Base-by-base conservation (phyloP, 2,113 vertebrate genomes). In the Neodontobutis hainanensis region DNA sequence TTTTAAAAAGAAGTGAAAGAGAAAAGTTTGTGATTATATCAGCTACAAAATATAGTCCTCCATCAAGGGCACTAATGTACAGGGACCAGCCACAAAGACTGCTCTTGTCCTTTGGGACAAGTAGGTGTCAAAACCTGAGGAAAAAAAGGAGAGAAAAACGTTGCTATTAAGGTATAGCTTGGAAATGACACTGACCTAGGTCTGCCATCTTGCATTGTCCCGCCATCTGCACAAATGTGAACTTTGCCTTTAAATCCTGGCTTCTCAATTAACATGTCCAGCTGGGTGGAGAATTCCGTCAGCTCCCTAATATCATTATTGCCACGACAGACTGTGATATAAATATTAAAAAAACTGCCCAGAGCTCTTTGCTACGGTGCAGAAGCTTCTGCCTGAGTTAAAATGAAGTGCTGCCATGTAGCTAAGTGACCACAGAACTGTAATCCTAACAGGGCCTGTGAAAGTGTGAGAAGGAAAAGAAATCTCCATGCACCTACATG, bases 251-350 rank as follows among this genome's bases (percentile, higher is more conserved):
- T 84, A 80, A 94, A 94, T 94, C 92, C 93, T 95, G 94, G 92
- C 95, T 96, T 95, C 95, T 96, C 94, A 95, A 96, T 97, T 96
- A 96, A 95, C 94, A 85, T 94, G 95, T 96, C 95, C 95, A 96
- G 95, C 94, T 96, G 95, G 94, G 93, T 90, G 89, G 92, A 96
- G 93, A 95, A 94, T 94, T 94, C 94, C 87, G 78, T 93, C 92
- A 92, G 95, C 94, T 94, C 90, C 92, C 93, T 95, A 93, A 95
- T 94, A 95, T 94, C 94, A 93, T 94, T 94, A 92, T 92, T 93
- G 91, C 94, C 81, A 83, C 78, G 88, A 84, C 85, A 90, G 91
- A 87, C 89, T 92, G 90, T 93, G 92, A 94, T 93, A 92, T 93
- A 95, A 94, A 95, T 95, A 95, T 94, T 93, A 93, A 93, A 91